Conservation (phyloP, 2,888 invertebrate species). For the Dromius quadrimaculatus region DNA sequence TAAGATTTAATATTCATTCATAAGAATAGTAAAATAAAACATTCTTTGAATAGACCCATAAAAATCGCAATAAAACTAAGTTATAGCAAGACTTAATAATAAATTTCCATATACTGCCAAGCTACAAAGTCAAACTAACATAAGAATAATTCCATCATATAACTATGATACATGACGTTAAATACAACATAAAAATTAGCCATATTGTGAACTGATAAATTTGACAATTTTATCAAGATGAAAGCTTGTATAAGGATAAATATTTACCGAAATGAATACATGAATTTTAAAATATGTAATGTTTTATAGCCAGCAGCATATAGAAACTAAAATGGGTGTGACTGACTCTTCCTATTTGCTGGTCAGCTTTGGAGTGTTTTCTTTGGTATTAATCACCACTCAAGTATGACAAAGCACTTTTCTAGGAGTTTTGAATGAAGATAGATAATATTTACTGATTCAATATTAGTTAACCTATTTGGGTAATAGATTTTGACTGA, state of each 20-base stretch:
- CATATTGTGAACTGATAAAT: background rate
- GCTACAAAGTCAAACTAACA: background rate
- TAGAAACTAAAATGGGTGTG: slow-evolving; percentile 17
- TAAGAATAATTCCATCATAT: slow-evolving; percentile 4
- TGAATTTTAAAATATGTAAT: slow-evolving; percentile 8
- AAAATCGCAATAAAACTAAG: slow-evolving; percentile 11
- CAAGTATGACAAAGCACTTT: slow-evolving; percentile 20
- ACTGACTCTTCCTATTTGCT: slow-evolving; percentile 1
- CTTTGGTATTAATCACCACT: slow-evolving; percentile 13
- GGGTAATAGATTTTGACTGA: too few relatives aligned
- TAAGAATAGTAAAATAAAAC: slow-evolving; percentile 4
- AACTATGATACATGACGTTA: too few relatives aligned
- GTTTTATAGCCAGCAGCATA: background rate
- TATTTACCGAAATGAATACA: slow-evolving; percentile 23
- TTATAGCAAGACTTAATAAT: background rate
- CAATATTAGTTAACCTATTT: too few relatives aligned
- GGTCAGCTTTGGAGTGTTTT: slow-evolving; percentile 1
- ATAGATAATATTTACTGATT: too few relatives aligned
- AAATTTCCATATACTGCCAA: too few relatives aligned
- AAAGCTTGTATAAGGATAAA: slow-evolving; percentile 2
- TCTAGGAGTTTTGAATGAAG: too few relatives aligned
- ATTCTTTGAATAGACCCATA: background rate
- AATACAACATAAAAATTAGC: background rate
- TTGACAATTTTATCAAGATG: slow-evolving; percentile 17
- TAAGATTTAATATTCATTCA: background rate